Evolutionary conservation across 2,888 invertebrate species (phyloP), one percentile per base, ranked within the genome.

Genomic region (Sarcophaga rosellei): DNA sequence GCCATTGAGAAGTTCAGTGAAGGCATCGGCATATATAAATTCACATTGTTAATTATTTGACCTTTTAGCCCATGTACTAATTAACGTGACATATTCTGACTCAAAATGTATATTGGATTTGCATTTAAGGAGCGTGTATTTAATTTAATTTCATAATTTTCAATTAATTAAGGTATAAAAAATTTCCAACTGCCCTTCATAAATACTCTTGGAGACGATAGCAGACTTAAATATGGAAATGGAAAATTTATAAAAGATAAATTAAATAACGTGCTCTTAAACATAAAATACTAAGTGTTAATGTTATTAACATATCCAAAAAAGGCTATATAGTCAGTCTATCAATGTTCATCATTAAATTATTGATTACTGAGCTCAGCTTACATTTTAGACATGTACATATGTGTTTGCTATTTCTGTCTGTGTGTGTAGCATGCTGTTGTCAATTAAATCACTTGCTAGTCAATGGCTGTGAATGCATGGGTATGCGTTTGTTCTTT

Each of bases 331-430:
- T 4, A 53, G 4, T 53, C 69, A 65, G 4, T 53, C 69, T 57
- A 23, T 76, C 65, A 66, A 25, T 74, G 73, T n/a, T 66, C 81
- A 82, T 80, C 68, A 80, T 66, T 80, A 66, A 76, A 66, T 76
- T 82, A 80, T 83, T 86, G 86, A 86, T 86, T 83, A 83, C 83
- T 83, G 86, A 86, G 86, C 80, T 77, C 65, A 83, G 65, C 44
- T 35, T 61, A 68, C 8, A 25, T 3, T 4, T 3, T 4, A 25
- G 5, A 25, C 25, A 25, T 62, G 21, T 45, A 17, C 59, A 4
- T 47, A 4, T 47, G 35, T 59, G 44, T 78, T 8, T 35, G 35
- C 20, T 80, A 45, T 61, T 8, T n/a, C 6, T 61, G 20, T 20
- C 17, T 68, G 12, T 53, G 53, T 17, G 53, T 53, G 20, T 45